A percentile compares a stretch with the other conserved stretches of the same genome.
Evolutionary conservation across 2,797 vertebrate species (phyloP).

Genomic region (Sparidentex hasta): DNA sequence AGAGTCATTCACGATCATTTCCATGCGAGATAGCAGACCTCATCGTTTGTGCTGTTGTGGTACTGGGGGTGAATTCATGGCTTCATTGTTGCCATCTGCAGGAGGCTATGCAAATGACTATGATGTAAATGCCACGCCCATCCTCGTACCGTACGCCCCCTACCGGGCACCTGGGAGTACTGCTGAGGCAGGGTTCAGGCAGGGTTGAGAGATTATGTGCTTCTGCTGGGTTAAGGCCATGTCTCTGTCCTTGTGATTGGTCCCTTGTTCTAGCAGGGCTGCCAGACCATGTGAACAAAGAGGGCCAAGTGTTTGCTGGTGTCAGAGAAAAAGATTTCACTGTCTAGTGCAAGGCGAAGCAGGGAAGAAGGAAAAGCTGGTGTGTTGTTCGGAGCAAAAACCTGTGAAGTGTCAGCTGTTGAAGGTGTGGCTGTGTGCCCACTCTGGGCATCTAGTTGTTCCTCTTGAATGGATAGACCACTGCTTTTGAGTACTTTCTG

Average conservation of each 20-base stretch:
- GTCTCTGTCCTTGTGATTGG: slow-evolving; percentile 39
- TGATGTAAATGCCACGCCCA: slow-evolving; percentile 80
- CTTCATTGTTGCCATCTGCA: slow-evolving; percentile 81
- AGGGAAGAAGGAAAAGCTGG: background rate
- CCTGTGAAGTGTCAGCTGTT: background rate
- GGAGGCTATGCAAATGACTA: slow-evolving; percentile 78
- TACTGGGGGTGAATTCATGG: slow-evolving; percentile 56
- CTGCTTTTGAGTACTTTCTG: background rate
- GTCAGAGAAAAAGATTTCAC: background rate
- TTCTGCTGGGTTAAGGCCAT: slow-evolving; percentile 30
- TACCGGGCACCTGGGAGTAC: slow-evolving; percentile 50
- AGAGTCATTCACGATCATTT: slow-evolving; percentile 71
- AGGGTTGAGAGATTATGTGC: slow-evolving; percentile 41
- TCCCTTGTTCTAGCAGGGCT: slow-evolving; percentile 2
- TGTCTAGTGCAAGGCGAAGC: background rate
- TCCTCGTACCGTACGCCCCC: slow-evolving; percentile 59
- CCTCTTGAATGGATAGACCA: background rate
- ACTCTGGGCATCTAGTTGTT: background rate
- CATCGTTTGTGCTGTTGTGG: slow-evolving; percentile 64
- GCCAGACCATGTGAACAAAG: background rate
- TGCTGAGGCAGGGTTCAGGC: slow-evolving; percentile 48
- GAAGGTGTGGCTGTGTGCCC: background rate
- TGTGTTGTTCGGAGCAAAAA: background rate
- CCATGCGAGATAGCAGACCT: slow-evolving; percentile 61
- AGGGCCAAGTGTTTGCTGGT: background rate